Evolutionary conservation across 2,888 invertebrate genomes (phyloP), one percentile per base, ranked within the genome.

Genomic region (Catonia carolina): DNA sequence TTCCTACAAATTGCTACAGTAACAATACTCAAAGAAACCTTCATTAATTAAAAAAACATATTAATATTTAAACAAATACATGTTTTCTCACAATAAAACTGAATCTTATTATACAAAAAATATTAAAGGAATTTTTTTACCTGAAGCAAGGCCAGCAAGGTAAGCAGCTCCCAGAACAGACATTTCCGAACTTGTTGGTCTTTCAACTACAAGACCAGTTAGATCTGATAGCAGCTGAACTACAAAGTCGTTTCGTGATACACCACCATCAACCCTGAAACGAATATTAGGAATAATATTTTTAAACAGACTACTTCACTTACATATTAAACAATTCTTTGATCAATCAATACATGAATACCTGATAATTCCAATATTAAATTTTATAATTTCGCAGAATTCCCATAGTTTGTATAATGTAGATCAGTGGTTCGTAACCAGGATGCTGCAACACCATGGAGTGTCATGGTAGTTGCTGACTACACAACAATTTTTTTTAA

Each of bases 181-280:
- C 78, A 89, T 86, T 72, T 96, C 94, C 0, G 81, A 75, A 60
- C 83, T 81, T 0, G 73, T 71, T 0, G 89, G 80, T 33, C 95
- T 77, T 70, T 92, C 86, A 3, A 96, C 86, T 1, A 75, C 71
- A 53, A 89, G 72, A 0, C 82, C 83, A 0, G 87, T 86, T 53
- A 94, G 75, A 71, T 96, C 90, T 0, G 95, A 84, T 63, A 97
- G 78, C 57, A 90, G 74, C 71, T 96, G 95, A 65, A 90, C 84
- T 41, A 97, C 77, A 69, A 97, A 97, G 73, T 94, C 85, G 72
- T 95, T 97, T 61, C 83, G 84, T 0, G 94, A 86, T n/a, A 97
- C 94, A n/a, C 97, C 97, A 2, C 97, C 97, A 72, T 96, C 93
- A 59, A 93, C 81, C 68, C 96, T 95, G 72, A 6, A 76, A 75